Evolutionary conservation across 2,113 vertebrate species (phyloP), one percentile per base, ranked within the genome.

Genomic region (Plestiodon gilberti): DNA sequence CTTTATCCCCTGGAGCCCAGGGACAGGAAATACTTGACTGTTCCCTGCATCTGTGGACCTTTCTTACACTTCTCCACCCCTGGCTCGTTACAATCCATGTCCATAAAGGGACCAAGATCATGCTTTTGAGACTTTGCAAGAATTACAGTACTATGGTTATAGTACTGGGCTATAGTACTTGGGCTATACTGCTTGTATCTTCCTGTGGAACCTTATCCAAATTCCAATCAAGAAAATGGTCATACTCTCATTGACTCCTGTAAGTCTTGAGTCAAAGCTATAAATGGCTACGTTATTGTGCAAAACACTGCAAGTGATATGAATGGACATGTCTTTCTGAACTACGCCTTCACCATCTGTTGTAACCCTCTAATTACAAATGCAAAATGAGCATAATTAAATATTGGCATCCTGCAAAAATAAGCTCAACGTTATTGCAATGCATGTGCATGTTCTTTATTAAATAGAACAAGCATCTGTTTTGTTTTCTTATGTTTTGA

Each of bases 301-400:
- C 90, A 92, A 89, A 86, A 83, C 40, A 28, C 9, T 88, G 84
- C 77, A 90, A 48, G 67, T 93, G 93, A 93, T 92, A 80, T 33
- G 87, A 95, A 95, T 74, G 92, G 94, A 94, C 86, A 86, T 11
- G 87, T 95, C 62, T 89, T 87, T 91, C 90, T 89, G 85, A 86
- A 90, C 88, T 86, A 76, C 0, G 28, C 48, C 71, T 89, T 91
- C 91, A 90, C 93, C 95, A 94, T 95, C 95, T 95, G 95, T 94
- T 95, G 91, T 93, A 85, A 64, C 84, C 83, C 74, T 94, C 94
- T 95, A 95, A 95, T 95, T 95, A 93, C 90, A 94, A 95, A 95
- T 95, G 93, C 89, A 95, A 95, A 95, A 94, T 88, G 94, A 95
- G 87, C 93, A 92, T 95, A 95, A 95, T 95, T 95, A 94, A 95